A percentile compares a stretch with the other conserved stretches of the same genome.
Conservation (phyloP, 2,113 vertebrate species). For the Myotis lucifugus region DNA sequence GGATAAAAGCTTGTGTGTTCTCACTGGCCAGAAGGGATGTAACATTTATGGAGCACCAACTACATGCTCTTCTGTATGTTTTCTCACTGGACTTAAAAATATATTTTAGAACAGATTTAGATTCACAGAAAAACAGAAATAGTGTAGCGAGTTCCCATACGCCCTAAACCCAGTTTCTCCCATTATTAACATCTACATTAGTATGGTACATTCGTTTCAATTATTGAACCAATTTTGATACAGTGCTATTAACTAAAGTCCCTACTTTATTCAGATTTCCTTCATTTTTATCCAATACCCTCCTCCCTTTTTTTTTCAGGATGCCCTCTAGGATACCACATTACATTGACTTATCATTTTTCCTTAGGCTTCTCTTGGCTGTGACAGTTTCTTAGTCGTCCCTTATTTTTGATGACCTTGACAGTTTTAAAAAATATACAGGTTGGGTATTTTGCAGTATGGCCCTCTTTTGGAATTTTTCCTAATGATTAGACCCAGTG, state of each 20-base stretch:
- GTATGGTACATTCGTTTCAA: neutral
- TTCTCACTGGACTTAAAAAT: neutral
- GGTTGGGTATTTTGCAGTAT: slow-evolving; percentile 19
- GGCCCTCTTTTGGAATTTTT: neutral
- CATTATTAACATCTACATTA: neutral
- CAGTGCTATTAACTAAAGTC: neutral
- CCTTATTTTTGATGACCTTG: slow-evolving; percentile 31
- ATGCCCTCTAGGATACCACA: neutral
- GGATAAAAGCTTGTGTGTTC: neutral
- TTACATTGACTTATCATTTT: slow-evolving; percentile 42
- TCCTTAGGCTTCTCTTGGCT: neutral
- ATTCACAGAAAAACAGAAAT: slow-evolving; percentile 20
- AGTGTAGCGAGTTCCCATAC: neutral
- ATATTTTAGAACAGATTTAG: neutral
- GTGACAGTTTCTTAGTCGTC: slow-evolving; percentile 28
- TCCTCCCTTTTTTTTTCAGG: neutral
- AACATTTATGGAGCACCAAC: neutral
- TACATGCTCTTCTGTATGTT: neutral
- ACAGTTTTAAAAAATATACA: slow-evolving; percentile 32
- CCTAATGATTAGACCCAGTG: neutral
- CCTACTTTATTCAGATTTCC: neutral
- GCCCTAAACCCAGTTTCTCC: neutral
- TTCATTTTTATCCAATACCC: neutral
- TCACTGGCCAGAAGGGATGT: neutral
- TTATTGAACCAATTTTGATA: neutral